Percentiles rank a stretch among this genome's conserved stretches.
Evolutionary conservation across 64 coral and sea anemone species (phyloP).

Genomic region (Montipora efflorescens): DNA sequence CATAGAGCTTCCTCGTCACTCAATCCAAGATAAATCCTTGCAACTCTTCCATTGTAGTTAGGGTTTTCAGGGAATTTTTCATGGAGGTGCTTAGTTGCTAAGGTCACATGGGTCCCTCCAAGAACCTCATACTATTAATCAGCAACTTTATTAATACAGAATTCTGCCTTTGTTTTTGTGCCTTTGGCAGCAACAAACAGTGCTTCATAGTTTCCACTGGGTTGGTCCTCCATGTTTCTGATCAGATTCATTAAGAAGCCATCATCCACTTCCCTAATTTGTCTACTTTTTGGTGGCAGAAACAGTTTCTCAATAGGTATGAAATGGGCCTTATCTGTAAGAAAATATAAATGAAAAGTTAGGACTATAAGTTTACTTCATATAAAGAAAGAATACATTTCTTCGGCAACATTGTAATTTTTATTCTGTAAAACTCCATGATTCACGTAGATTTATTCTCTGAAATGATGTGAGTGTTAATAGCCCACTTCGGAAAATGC

Average conservation of each 20-base stretch:
- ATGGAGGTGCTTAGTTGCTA: conserved; percentile 16
- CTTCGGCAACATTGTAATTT: too few relatives aligned
- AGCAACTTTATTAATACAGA: neutral
- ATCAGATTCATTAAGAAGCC: conserved; percentile 20
- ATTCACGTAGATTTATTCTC: too few relatives aligned
- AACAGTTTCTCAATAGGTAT: conserved; percentile 36
- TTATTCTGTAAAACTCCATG: too few relatives aligned
- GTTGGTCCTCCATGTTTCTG: neutral
- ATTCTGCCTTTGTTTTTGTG: neutral
- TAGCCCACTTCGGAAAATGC: too few relatives aligned
- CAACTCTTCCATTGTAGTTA: conserved; percentile 3
- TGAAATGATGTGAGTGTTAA: too few relatives aligned
- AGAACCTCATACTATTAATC: conserved; percentile 30
- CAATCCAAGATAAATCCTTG: conserved; percentile 16
- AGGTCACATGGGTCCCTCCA: conserved; percentile 4
- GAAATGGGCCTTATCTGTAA: conserved; percentile 33
- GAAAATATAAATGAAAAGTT: too few relatives aligned
- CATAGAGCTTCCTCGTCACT: conserved; percentile 19
- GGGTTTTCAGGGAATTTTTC: neutral
- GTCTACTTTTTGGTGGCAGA: conserved; percentile 43
- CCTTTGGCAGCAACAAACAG: conserved; percentile 7
- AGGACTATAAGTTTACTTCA: too few relatives aligned
- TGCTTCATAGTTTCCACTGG: conserved; percentile 50
- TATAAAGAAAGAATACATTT: too few relatives aligned
- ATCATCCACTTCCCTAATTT: conserved; percentile 51